Percentiles rank a stretch among this genome's conserved stretches.
These are phyloP conservation scores for Prionace glauca DNA, from an alignment of 2,797 vertebrate genomes.

Conservation along the genomic window DNA sequence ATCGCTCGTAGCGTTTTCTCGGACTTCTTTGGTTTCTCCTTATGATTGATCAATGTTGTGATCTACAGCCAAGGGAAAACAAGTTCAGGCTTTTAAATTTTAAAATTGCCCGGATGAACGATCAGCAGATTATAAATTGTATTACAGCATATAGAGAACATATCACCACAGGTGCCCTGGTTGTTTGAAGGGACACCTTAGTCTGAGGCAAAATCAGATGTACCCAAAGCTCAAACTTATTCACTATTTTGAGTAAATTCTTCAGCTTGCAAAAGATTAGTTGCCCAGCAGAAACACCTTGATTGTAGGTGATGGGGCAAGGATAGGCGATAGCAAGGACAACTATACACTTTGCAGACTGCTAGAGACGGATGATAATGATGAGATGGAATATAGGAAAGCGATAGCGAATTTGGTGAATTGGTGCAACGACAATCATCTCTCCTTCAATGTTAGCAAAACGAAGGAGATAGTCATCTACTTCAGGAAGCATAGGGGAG, in stretches of 20 bases:
- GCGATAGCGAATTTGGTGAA: too few species aligned
- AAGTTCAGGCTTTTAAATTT: background rate
- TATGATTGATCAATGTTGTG: conserved; percentile 95
- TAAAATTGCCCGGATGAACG: background rate
- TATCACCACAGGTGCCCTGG: background rate
- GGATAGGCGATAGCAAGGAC: background rate
- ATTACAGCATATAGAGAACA: background rate
- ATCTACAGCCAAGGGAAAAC: conserved; percentile 66
- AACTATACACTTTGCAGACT: background rate
- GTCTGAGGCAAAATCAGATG: background rate
- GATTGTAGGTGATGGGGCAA: background rate
- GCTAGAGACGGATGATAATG: too few species aligned
- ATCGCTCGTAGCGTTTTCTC: conserved; percentile 87
- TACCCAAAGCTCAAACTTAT: background rate
- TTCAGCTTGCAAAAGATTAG: background rate
- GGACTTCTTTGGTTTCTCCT: conserved; percentile 90
- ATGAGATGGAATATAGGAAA: too few species aligned
- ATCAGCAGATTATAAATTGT: background rate
- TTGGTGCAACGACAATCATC: too few species aligned
- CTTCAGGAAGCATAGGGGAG: too few species aligned
- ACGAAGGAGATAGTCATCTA: too few species aligned
- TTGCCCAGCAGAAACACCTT: background rate
- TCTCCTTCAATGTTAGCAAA: too few species aligned
- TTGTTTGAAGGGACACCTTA: background rate
- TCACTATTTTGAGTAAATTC: background rate